phyloP scores from a whole-genome alignment of 2,797 vertebrate species.

The Cetoscarus ocellatus region DNA sequence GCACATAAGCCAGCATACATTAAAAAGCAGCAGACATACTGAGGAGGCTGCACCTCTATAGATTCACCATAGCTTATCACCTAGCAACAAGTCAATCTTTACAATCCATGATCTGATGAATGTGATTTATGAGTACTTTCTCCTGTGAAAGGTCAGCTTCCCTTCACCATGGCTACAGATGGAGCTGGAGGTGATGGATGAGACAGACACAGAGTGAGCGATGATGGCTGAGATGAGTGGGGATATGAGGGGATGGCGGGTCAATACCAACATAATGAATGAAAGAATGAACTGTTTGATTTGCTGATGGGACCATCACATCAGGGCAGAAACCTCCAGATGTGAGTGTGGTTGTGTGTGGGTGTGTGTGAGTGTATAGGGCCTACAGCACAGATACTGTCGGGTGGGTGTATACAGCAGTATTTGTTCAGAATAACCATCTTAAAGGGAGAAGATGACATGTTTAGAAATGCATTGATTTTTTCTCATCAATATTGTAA shows the following conservation, averaged over 20 bases:
- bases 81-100: slow-evolving; percentile 32
- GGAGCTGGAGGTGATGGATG: slow-evolving; percentile 92
- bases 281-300: slow-evolving; percentile 27
- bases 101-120: slow-evolving; percentile 39
- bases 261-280: slow-evolving; percentile 47
- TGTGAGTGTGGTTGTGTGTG: background rate
- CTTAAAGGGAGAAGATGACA: background rate
- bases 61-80: slow-evolving; percentile 22
- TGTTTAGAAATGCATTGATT: background rate
- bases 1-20: slow-evolving; percentile 34
- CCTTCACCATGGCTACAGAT: slow-evolving; percentile 87
- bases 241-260: slow-evolving; percentile 36
- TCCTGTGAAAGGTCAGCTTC: slow-evolving; percentile 94
- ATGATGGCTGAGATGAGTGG: slow-evolving; percentile 51
- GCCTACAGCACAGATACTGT: background rate
- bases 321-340: slow-evolving; percentile 1
- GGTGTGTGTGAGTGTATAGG: background rate
- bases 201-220: slow-evolving; percentile 52
- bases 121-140: slow-evolving; percentile 89
- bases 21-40: slow-evolving; percentile 28
- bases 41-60: slow-evolving; percentile 25
- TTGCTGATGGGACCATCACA: slow-evolving; percentile 15
- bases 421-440: background rate
- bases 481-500: background rate
- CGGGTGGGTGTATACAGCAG: background rate